These are phyloP conservation scores for Lordiphosa collinella DNA, from an alignment of 1,140 invertebrate genomes.

Conservation along the genomic window DNA sequence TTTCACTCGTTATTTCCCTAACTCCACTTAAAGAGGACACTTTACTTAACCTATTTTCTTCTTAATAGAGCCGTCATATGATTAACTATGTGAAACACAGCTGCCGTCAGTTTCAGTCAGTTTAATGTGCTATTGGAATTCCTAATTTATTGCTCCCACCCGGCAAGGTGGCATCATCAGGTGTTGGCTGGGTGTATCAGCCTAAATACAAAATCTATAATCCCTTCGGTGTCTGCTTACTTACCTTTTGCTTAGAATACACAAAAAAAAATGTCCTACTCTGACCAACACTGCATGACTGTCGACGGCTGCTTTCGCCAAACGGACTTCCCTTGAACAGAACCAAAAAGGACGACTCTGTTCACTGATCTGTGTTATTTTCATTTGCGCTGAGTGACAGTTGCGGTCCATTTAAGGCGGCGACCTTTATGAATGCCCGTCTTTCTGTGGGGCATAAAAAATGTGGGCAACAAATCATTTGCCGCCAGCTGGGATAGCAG, in stretches of 20 bases:
- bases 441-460: slow-evolving; percentile 20
- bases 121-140: slow-evolving; percentile 1
- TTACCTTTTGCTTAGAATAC: slow-evolving; percentile 6
- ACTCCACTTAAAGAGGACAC: no score
- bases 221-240: slow-evolving; percentile 14
- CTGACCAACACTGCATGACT: slow-evolving; percentile 3
- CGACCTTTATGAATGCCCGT: slow-evolving; percentile 10
- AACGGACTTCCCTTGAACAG: slow-evolving; percentile 3
- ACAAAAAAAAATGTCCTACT: background rate
- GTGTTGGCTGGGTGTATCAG: slow-evolving; percentile 23
- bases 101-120: slow-evolving; percentile 10
- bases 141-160: slow-evolving; percentile 23
- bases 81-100: slow-evolving; percentile 23
- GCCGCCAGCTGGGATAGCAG: slow-evolving; percentile 23
- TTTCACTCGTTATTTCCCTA: no score
- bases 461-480: slow-evolving; percentile 44
- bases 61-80: slow-evolving; percentile 9
- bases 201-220: slow-evolving; percentile 29
- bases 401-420: slow-evolving; percentile 40
- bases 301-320: slow-evolving; percentile 22
- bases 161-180: slow-evolving; percentile 9
- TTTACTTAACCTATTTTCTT: no score
- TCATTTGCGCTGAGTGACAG: slow-evolving; percentile 31
- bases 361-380: slow-evolving; percentile 41
- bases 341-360: background rate